Evolutionary conservation across 1,140 invertebrate genomes (phyloP).

Genomic region (Panulirus ornatus): DNA sequence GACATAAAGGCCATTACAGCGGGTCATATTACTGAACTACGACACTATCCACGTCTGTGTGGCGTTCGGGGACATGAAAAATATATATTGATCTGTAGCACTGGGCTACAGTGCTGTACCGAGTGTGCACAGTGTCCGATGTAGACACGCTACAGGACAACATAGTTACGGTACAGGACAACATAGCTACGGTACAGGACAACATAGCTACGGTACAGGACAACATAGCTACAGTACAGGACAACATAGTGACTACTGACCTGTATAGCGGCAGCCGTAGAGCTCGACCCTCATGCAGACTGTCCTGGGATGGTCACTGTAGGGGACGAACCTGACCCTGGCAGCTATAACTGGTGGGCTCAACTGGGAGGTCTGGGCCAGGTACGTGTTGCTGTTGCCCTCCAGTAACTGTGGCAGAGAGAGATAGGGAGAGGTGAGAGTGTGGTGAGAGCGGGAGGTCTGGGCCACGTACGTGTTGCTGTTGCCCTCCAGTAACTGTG

Average conservation of each 20-base stretch:
- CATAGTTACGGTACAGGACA: too few species aligned
- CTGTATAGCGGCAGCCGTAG: conserved; percentile 49
- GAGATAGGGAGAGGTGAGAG: background rate
- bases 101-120: too few species aligned
- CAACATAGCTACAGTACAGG: background rate
- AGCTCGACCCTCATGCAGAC: conserved; percentile 91
- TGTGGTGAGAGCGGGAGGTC: background rate
- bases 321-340: conserved; percentile 89
- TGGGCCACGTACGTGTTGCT: background rate
- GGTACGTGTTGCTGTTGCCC: conserved; percentile 90
- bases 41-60: too few species aligned
- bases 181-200: background rate
- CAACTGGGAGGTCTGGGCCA: conserved; percentile 86
- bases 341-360: conserved; percentile 88
- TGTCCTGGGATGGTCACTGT: conserved; percentile 88
- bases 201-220: background rate
- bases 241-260: background rate
- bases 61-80: too few species aligned
- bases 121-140: too few species aligned
- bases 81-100: too few species aligned
- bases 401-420: conserved; percentile 81
- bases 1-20: too few species aligned
- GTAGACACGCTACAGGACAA: too few species aligned
- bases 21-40: too few species aligned
- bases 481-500: background rate